These are phyloP conservation scores for Cordylochernes scorpioides DNA, from an alignment of 2,888 invertebrate genomes.

Conservation along the genomic window DNA sequence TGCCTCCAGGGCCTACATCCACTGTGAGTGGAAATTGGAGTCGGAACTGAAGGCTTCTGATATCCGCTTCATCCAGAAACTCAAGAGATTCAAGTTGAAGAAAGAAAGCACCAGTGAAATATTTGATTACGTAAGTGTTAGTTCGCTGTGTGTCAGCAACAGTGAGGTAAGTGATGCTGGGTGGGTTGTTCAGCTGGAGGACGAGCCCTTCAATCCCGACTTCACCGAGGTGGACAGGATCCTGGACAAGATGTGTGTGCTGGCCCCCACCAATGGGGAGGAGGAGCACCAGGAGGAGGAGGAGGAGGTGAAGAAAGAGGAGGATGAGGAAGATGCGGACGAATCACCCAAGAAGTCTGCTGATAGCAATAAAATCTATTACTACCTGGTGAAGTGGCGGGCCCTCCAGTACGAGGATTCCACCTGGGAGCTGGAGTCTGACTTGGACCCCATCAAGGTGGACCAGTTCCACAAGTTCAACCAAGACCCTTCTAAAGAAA, in stretches of 20 bases:
- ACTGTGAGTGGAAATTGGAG: slow-evolving; percentile 95
- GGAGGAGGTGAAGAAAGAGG: slow-evolving; percentile 2
- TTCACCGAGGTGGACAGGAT: slow-evolving; percentile 91
- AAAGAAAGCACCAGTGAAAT: slow-evolving; percentile 41
- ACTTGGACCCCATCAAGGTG: slow-evolving; percentile 79
- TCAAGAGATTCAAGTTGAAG: slow-evolving; percentile 78
- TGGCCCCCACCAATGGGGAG: slow-evolving; percentile 28
- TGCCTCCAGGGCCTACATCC: slow-evolving; percentile 45
- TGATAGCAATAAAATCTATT: slow-evolving; percentile 19
- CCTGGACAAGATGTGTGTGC: slow-evolving; percentile 67
- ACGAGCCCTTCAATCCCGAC: slow-evolving; percentile 93
- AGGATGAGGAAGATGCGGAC: not conserved
- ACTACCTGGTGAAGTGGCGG: slow-evolving; percentile 93
- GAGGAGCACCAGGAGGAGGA: slow-evolving; percentile 1
- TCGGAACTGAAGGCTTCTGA: slow-evolving; percentile 84
- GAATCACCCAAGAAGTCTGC: not conserved
- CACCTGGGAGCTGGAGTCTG: slow-evolving; percentile 92
- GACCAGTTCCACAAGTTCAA: slow-evolving; percentile 53
- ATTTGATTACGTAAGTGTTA: slow-evolving; percentile 43
- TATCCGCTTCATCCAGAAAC: slow-evolving; percentile 69
- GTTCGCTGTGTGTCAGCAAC: no score
- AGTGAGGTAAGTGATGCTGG: no score
- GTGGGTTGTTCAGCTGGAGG: slow-evolving; percentile 34
- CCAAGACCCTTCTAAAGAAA: slow-evolving; percentile 53
- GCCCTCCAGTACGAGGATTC: slow-evolving; percentile 87